These are phyloP conservation scores for Coelopa frigida DNA, from an alignment of 1,140 invertebrate species.

Conservation along the genomic window DNA sequence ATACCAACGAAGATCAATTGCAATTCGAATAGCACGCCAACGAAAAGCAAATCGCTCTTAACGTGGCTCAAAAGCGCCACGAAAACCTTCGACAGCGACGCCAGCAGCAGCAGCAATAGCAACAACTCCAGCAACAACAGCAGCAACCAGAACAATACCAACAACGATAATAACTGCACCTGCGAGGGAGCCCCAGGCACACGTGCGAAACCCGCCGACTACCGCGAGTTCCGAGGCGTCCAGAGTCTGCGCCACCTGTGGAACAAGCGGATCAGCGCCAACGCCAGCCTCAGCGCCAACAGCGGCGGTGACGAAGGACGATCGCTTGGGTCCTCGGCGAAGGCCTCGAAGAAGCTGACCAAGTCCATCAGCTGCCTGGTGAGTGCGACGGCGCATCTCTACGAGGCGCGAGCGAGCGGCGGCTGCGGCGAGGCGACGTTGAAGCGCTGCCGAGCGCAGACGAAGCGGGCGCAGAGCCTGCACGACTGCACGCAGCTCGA, in stretches of 20 bases:
- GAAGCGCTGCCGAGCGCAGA: background rate
- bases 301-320: background rate
- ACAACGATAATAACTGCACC: background rate
- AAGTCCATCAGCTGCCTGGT: slow-evolving; percentile 39
- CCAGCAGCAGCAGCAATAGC: slow-evolving; percentile 13
- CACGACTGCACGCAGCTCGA: slow-evolving; percentile 26
- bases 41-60: background rate
- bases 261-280: slow-evolving; percentile 39
- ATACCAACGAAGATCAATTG: slow-evolving; percentile 1
- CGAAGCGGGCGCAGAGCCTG: slow-evolving; percentile 28
- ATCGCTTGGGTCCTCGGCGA: slow-evolving; percentile 15
- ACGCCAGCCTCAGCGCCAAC: slow-evolving; percentile 11
- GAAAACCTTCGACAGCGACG: background rate
- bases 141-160: background rate
- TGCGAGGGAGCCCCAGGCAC: background rate
- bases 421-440: background rate
- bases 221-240: slow-evolving; percentile 40
- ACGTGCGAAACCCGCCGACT: slow-evolving; percentile 23
- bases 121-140: background rate
- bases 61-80: no score
- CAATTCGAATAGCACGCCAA: background rate
- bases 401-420: background rate
- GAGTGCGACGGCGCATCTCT: slow-evolving; percentile 27
- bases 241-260: slow-evolving; percentile 35
- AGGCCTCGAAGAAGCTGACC: slow-evolving; percentile 30